Evolutionary conservation across 2,113 vertebrate genomes (phyloP).

Genomic region (Lasiurus cinereus): DNA sequence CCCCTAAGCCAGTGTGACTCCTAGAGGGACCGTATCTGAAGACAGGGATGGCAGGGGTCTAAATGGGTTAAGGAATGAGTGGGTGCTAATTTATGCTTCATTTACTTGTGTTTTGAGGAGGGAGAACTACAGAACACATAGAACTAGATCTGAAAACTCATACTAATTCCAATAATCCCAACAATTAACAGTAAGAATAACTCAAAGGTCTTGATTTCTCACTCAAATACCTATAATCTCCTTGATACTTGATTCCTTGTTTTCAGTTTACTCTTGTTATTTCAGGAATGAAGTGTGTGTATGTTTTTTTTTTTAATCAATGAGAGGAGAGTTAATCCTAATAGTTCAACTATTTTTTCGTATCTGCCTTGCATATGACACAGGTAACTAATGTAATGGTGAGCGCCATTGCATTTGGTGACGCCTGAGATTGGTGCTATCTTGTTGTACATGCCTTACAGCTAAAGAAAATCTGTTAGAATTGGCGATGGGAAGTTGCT

Average conservation of each 20-base stretch:
- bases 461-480: not conserved
- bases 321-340: not conserved
- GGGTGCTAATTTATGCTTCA: not conserved
- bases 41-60: not conserved
- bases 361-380: accelerated
- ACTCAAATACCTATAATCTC: not conserved
- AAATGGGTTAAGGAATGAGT: not conserved
- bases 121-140: not conserved
- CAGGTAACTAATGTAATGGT: not conserved
- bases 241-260: not conserved
- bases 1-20: not conserved
- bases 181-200: not conserved
- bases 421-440: not conserved
- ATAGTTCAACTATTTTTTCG: not conserved
- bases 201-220: not conserved
- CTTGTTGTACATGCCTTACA: not conserved
- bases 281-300: not conserved
- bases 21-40: not conserved
- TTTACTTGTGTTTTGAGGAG: not conserved
- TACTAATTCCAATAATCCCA: not conserved
- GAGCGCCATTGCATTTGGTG: not conserved
- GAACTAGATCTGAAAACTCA: not conserved
- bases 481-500: no score
- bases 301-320: not conserved
- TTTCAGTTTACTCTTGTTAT: not conserved